Percentiles rank a stretch among this genome's conserved stretches.
phyloP scores from a whole-genome alignment of 2,113 vertebrate genomes.

The Oreochromis spilurus region DNA sequence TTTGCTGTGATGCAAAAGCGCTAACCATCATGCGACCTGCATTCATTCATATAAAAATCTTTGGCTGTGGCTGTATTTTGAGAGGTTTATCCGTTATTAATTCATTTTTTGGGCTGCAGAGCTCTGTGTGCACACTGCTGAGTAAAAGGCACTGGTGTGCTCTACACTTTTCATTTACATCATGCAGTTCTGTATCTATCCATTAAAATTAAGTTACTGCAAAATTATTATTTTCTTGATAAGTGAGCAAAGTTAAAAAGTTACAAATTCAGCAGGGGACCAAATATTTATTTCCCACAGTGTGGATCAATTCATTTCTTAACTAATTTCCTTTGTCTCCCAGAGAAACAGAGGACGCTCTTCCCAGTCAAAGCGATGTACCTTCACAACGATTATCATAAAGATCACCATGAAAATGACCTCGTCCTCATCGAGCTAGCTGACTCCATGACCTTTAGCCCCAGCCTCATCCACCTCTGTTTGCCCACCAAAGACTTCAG shows the following conservation, averaged over 20 bases:
- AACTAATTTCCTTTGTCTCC: neutral
- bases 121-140: neutral
- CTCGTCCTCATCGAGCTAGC: conserved; percentile 75
- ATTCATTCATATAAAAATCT: neutral
- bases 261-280: neutral
- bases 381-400: conserved; percentile 67
- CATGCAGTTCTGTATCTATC: neutral
- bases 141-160: neutral
- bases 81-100: neutral
- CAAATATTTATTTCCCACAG: neutral
- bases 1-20: neutral
- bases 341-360: neutral
- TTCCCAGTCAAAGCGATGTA: conserved; percentile 25
- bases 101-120: neutral
- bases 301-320: neutral
- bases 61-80: neutral
- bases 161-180: neutral
- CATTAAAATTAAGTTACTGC: neutral
- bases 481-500: conserved; percentile 82
- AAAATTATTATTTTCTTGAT: neutral
- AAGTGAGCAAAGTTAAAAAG: neutral
- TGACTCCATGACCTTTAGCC: conserved; percentile 52
- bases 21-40: neutral
- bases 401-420: conserved; percentile 68
- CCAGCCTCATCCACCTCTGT: conserved; percentile 73